Evolutionary conservation across 2,888 invertebrate species (phyloP).

Genomic region (Tetramorium bicarinatum): DNA sequence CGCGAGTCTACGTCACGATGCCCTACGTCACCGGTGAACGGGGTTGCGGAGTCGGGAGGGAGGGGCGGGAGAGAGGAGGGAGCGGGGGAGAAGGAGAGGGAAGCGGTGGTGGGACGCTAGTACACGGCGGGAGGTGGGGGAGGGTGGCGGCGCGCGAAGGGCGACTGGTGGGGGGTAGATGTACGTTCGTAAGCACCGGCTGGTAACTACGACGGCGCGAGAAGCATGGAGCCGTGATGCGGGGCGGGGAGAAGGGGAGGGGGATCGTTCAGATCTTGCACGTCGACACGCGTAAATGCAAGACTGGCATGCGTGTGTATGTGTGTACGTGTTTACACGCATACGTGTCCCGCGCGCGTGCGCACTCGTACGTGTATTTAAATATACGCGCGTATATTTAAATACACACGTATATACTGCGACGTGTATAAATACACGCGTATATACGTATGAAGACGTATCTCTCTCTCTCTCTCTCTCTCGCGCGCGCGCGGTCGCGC

Average conservation of each 20-base stretch:
- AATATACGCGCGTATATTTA: constrained; percentile 17
- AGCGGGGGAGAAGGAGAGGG: constrained; percentile 32
- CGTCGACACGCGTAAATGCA: not conserved
- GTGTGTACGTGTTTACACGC: not conserved
- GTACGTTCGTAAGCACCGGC: constrained; percentile 47
- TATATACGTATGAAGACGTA: constrained; percentile 40
- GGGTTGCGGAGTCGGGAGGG: constrained; percentile 76
- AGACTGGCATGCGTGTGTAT: not conserved
- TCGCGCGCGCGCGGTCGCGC: constrained; percentile 8
- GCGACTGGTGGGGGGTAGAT: constrained; percentile 74
- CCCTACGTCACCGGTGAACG: constrained; percentile 81
- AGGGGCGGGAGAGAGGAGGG: constrained; percentile 16
- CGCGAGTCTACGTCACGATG: constrained; percentile 75
- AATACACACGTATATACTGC: not conserved
- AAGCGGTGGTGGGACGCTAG: constrained; percentile 46
- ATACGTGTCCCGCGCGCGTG: constrained; percentile 25
- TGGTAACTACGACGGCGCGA: constrained; percentile 70
- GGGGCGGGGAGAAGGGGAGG: constrained; percentile 3
- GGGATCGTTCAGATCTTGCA: constrained; percentile 61
- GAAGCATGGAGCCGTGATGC: constrained; percentile 76
- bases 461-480: not conserved
- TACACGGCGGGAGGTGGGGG: constrained; percentile 58
- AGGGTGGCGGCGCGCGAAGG: constrained; percentile 84
- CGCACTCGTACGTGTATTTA: constrained; percentile 45
- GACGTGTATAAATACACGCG: constrained; percentile 60